Percentiles rank a stretch among this genome's conserved stretches.
Evolutionary conservation across 2,888 invertebrate species (phyloP).

Genomic region (Ditula angustiorana): DNA sequence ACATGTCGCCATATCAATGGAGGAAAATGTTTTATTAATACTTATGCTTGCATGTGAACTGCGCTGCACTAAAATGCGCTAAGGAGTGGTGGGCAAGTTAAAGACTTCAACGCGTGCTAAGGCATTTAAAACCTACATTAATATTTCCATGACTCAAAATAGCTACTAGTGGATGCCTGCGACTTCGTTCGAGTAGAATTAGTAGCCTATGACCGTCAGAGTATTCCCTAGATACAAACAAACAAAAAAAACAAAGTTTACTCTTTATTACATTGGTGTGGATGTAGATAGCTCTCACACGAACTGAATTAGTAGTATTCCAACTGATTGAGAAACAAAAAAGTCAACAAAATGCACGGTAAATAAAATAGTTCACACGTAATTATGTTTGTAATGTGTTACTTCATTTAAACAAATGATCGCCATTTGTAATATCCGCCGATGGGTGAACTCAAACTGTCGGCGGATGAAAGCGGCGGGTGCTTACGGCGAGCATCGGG

Average conservation of each 20-base stretch:
- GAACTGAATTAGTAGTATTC: constrained; percentile 16
- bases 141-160: not conserved
- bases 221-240: too few species aligned
- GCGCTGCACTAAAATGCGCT: constrained; percentile 18
- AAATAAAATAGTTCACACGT: constrained; percentile 30
- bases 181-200: too few species aligned
- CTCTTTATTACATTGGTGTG: too few species aligned
- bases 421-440: constrained; percentile 41
- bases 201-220: too few species aligned
- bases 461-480: constrained; percentile 32
- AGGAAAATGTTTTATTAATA: constrained; percentile 3
- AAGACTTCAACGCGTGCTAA: constrained; percentile 34
- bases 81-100: constrained; percentile 4
- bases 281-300: not conserved
- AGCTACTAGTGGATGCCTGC: too few species aligned
- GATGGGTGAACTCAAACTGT: constrained; percentile 28
- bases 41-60: constrained; percentile 23
- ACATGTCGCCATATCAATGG: not conserved
- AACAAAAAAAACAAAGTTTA: too few species aligned
- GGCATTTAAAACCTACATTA: not conserved
- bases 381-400: constrained; percentile 25
- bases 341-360: constrained; percentile 4
- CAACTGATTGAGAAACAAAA: constrained; percentile 7
- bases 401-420: constrained; percentile 37
- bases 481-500: not conserved